Conservation (phyloP, 2,888 invertebrate genomes). For the Epiblema foenella region DNA sequence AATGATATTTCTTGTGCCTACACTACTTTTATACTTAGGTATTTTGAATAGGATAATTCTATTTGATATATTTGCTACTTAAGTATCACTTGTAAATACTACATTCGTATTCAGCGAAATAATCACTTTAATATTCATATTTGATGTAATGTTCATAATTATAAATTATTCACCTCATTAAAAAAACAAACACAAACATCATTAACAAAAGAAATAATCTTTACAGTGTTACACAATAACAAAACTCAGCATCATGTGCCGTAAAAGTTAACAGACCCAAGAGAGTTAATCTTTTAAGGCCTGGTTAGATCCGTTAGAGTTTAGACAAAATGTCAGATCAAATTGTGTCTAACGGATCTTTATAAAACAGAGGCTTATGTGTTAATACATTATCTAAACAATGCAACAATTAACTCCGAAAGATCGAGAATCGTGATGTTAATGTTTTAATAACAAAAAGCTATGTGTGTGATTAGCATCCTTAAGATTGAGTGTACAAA, state of each 20-base stretch:
- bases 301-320: too few relatives aligned
- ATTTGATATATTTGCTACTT: conserved; percentile 46
- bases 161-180: conserved; percentile 23
- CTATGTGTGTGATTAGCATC: neutral
- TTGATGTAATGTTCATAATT: neutral
- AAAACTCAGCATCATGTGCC: neutral
- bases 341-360: too few relatives aligned
- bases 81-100: conserved; percentile 47
- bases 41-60: conserved; percentile 67
- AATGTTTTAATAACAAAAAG: neutral
- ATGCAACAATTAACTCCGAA: neutral
- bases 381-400: neutral
- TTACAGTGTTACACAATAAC: neutral
- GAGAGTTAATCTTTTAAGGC: neutral
- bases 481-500: neutral
- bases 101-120: conserved; percentile 40
- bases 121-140: conserved; percentile 33
- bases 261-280: neutral
- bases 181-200: too few relatives aligned
- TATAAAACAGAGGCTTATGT: neutral
- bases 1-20: conserved; percentile 82
- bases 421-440: neutral
- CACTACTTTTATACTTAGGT: conserved; percentile 76
- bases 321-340: too few relatives aligned
- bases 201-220: too few relatives aligned